Conservation (phyloP, 2,113 vertebrate genomes). For the Eudorcas thomsonii region DNA sequence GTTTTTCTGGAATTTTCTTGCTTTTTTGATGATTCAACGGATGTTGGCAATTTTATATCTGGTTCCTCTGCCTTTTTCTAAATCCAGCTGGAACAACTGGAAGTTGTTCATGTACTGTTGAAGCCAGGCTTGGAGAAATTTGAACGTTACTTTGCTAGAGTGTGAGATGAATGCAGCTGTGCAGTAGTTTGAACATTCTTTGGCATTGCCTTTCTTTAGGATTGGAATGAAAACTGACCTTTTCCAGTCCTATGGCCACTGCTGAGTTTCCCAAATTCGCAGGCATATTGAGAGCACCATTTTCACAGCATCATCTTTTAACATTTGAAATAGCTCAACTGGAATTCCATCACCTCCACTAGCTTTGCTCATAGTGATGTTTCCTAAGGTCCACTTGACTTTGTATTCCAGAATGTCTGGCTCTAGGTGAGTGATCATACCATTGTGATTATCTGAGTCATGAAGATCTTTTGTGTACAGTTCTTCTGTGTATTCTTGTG, state of each 20-base stretch:
- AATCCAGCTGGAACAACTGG: neutral
- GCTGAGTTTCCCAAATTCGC: neutral
- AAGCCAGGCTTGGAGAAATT: neutral
- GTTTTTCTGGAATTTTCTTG: neutral
- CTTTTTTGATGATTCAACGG: fast-evolving
- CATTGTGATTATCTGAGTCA: neutral
- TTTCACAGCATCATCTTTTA: neutral
- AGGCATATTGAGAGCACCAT: neutral
- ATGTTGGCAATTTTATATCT: neutral
- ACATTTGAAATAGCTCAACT: neutral
- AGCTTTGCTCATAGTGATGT: neutral
- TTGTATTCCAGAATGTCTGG: neutral
- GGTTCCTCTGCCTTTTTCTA: neutral
- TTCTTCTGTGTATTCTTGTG: neutral
- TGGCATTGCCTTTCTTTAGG: neutral
- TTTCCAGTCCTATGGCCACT: neutral
- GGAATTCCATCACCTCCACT: neutral
- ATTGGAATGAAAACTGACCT: neutral
- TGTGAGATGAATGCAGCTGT: neutral
- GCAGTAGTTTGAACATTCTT: neutral
- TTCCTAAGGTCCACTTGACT: neutral
- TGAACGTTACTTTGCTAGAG: neutral
- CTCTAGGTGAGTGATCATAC: neutral
- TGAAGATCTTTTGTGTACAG: neutral
- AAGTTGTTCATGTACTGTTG: neutral